Evolutionary conservation across 2,888 invertebrate genomes (phyloP).

Genomic region (Amaurobius ferox): DNA sequence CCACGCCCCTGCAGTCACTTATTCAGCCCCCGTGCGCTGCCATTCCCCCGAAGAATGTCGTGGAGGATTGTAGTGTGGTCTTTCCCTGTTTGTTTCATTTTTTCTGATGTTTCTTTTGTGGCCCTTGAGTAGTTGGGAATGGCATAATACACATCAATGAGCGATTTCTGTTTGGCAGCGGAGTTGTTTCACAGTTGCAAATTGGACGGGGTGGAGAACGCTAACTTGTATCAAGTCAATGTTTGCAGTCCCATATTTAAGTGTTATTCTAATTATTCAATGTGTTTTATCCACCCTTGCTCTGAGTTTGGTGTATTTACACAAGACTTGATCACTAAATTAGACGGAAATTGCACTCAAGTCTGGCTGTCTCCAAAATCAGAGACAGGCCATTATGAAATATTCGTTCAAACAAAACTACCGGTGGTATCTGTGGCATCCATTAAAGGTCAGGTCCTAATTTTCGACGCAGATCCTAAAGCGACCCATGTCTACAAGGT

Average conservation of each 20-base stretch:
- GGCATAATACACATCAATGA: no score
- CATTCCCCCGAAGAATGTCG: neutral
- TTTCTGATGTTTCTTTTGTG: neutral
- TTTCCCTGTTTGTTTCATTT: neutral
- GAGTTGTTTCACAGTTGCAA: no score
- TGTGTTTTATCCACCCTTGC: no score
- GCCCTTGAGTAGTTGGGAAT: neutral
- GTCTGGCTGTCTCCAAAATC: no score
- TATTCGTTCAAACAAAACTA: slow-evolving; percentile 31
- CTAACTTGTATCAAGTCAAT: no score
- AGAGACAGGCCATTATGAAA: slow-evolving; percentile 11
- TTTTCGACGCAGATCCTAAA: slow-evolving; percentile 50
- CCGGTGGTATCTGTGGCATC: slow-evolving; percentile 54
- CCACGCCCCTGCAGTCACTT: slow-evolving; percentile 64
- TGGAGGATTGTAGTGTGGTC: neutral
- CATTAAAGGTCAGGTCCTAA: slow-evolving; percentile 69
- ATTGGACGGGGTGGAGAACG: no score
- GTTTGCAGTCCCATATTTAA: no score
- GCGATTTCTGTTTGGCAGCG: no score
- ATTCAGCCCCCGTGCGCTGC: neutral
- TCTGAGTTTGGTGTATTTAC: no score
- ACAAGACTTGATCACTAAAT: no score
- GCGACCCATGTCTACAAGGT: no score
- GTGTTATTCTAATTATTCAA: no score
- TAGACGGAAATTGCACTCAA: neutral